phyloP scores from a whole-genome alignment of 2,888 invertebrate genomes.

The Troilus luridus region DNA sequence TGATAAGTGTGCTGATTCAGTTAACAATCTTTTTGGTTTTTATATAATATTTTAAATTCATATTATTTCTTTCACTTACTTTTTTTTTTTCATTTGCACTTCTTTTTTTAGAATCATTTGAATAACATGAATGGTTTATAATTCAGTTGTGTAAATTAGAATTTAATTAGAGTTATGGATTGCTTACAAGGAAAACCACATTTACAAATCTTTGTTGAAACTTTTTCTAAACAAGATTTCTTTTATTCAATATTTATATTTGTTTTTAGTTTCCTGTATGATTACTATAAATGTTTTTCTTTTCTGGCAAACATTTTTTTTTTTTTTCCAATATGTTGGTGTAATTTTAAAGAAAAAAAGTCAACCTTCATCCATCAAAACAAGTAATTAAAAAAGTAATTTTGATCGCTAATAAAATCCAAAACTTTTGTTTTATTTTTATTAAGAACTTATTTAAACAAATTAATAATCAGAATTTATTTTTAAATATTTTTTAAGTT shows the following conservation, averaged over 20 bases:
- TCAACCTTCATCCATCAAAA: background rate
- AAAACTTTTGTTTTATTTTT: no score
- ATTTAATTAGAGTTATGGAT: background rate
- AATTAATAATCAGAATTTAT: no score
- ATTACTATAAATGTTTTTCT: background rate
- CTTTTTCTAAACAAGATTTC: background rate
- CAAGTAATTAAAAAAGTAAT: background rate
- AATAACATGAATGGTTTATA: background rate
- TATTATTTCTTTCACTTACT: no score
- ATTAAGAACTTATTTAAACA: no score
- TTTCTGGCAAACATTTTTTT: background rate
- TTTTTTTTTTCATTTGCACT: background rate
- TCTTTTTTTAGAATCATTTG: background rate
- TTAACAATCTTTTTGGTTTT: background rate
- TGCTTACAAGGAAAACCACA: slow-evolving; percentile 30
- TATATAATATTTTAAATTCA: background rate
- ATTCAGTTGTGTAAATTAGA: background rate
- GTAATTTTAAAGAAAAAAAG: background rate
- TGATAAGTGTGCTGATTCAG: background rate
- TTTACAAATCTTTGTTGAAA: background rate
- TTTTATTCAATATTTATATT: background rate
- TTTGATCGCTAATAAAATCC: background rate
- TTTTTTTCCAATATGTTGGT: background rate
- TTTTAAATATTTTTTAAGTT: no score
- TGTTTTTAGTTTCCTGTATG: background rate